Base-by-base conservation (phyloP, 2,113 vertebrate genomes). In the Campylomormyrus numenius region DNA sequence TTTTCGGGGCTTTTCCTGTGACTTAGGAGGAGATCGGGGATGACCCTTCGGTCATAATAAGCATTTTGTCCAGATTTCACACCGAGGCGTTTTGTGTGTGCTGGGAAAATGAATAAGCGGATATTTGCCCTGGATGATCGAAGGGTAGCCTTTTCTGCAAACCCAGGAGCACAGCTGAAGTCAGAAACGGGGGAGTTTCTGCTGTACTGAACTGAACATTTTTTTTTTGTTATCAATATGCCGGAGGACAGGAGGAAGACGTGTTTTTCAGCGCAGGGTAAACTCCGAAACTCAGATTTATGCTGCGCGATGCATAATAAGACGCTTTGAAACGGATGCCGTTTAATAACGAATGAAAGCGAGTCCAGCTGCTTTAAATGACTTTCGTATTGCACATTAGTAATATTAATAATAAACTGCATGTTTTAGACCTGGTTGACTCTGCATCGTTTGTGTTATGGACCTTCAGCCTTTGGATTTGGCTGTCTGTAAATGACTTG, bases 371-470 rank as follows among this genome's bases (percentile, higher is more conserved):
- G 52, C 27, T 90, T 92, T 90, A 90, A 90, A 95, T 96, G 93
- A 95, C 93, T 94, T 89, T 93, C 90, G 91, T 70, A 92, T 92
- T 92, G 93, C 93, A 94, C 94, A 95, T 92, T 94, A 94, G 50
- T 93, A 90, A 93, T 93, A 49, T 5, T 62, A 91, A 91, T 92
- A 92, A 93, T 92, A 92, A 92, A 93, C 92, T 91, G 94, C 94
- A 94, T 92, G 91, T 93, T 93, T 94, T 94, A 95, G 94, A 94
- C 93, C 94, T 93, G 94, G 95, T 95, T 94, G 93, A 93, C 94
- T 94, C 95, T 94, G 94, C 93, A 93, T 89, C 92, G 49, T 56
- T 35, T 66, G 52, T 17, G 49, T 93, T 91, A 92, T 92, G 94
- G 94, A 92, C 90, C 90, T 92, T 90, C 92, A 91, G 89, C 91